phyloP scores from a whole-genome alignment of 2,888 invertebrate species.

The Scaptomyza reducta region DNA sequence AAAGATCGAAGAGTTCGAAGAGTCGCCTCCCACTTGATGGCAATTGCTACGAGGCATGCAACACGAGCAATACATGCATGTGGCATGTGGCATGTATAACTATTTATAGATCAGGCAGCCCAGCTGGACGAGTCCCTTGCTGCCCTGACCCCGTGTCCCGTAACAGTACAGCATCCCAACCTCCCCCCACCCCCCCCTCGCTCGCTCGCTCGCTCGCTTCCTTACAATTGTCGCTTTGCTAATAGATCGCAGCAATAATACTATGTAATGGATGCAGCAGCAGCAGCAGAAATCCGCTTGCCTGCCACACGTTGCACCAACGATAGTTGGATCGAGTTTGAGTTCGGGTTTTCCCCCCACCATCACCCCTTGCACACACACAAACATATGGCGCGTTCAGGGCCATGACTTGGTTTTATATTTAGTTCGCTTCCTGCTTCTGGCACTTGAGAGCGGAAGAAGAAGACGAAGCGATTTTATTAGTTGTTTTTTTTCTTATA shows the following conservation, averaged over 20 bases:
- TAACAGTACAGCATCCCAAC: not conserved
- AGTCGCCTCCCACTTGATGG: slow-evolving; percentile 15
- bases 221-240: slow-evolving; percentile 60
- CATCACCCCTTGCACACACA: not conserved
- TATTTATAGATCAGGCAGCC: slow-evolving; percentile 38
- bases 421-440: slow-evolving; percentile 78
- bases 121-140: slow-evolving; percentile 38
- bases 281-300: slow-evolving; percentile 25
- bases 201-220: slow-evolving; percentile 3
- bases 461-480: slow-evolving; percentile 6
- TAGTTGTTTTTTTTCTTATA: too few relatives aligned
- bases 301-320: slow-evolving; percentile 23
- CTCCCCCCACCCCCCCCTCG: not conserved
- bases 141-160: slow-evolving; percentile 3
- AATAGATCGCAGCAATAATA: slow-evolving; percentile 77
- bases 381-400: slow-evolving; percentile 65
- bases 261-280: slow-evolving; percentile 68
- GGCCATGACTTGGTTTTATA: slow-evolving; percentile 71
- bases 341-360: slow-evolving; percentile 14
- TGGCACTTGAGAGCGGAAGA: slow-evolving; percentile 49
- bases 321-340: slow-evolving; percentile 1
- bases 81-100: too few relatives aligned
- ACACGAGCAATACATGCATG: not conserved
- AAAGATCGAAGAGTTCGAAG: slow-evolving; percentile 30
- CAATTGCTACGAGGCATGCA: slow-evolving; percentile 13